Evolutionary conservation across 2,797 vertebrate genomes (phyloP).

Genomic region (Bovichtus diacanthus): DNA sequence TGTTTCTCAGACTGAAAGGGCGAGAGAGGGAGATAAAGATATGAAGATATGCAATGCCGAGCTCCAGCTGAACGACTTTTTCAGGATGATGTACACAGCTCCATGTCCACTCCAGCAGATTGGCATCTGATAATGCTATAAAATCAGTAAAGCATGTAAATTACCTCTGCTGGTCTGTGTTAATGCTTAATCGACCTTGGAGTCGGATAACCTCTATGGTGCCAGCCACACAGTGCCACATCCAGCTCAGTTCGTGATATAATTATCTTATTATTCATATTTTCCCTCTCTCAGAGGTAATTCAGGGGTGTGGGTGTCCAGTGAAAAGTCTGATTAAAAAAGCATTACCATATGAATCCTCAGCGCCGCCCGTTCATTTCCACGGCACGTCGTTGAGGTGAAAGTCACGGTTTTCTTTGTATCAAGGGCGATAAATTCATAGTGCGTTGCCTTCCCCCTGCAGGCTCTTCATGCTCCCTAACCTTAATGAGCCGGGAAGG

Average conservation of each 20-base stretch:
- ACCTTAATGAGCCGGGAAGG: conserved; percentile 69
- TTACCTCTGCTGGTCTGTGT: conserved; percentile 42
- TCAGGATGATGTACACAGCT: conserved; percentile 32
- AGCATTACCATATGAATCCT: conserved; percentile 65
- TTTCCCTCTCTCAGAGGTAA: conserved; percentile 38
- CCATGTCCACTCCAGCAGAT: conserved; percentile 46
- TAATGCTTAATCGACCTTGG: conserved; percentile 64
- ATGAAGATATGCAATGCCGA: background rate
- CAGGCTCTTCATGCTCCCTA: conserved; percentile 66
- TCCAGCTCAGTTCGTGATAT: conserved; percentile 33
- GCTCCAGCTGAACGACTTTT: conserved; percentile 37
- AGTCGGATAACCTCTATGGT: conserved; percentile 39
- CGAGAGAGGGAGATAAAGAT: background rate
- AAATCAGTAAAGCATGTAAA: conserved; percentile 61
- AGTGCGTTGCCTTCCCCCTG: conserved; percentile 62
- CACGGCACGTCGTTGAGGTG: conserved; percentile 41
- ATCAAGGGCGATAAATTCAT: conserved; percentile 76
- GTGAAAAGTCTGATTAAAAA: conserved; percentile 57
- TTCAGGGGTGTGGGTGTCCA: conserved; percentile 48
- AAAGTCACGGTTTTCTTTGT: conserved; percentile 72
- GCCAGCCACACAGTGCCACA: conserved; percentile 24
- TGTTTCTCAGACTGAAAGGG: background rate
- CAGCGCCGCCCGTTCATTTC: conserved; percentile 25
- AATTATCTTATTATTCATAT: conserved; percentile 64
- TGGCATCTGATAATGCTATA: conserved; percentile 48